Percentiles rank a stretch among this genome's conserved stretches.
phyloP scores from a whole-genome alignment of 2,113 vertebrate genomes.

The Falco punctatus region DNA sequence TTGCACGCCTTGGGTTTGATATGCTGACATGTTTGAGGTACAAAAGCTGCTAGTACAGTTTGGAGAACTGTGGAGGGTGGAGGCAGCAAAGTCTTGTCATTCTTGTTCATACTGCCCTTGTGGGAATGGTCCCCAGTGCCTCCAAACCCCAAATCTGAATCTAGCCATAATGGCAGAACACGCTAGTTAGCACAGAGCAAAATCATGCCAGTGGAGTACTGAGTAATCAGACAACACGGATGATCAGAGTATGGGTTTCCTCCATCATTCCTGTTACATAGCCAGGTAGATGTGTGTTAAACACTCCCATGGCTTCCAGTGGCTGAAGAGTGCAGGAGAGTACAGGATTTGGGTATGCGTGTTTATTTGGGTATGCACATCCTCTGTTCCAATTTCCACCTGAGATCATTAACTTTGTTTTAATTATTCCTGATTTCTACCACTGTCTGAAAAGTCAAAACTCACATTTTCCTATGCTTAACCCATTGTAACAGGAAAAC shows the following conservation, averaged over 20 bases:
- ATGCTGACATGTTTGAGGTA: not conserved
- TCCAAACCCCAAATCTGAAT: not conserved
- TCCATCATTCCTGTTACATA: accelerated
- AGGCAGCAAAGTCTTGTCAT: not conserved
- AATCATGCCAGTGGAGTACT: not conserved
- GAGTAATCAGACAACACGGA: not conserved
- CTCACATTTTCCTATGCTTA: not conserved
- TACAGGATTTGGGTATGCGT: accelerated
- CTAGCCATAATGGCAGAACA: not conserved
- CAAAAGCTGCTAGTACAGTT: not conserved
- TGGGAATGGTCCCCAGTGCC: not conserved
- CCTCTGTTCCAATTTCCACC: not conserved
- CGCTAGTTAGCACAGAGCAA: not conserved
- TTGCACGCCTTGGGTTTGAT: not conserved
- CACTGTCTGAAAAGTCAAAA: not conserved
- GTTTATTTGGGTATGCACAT: not conserved
- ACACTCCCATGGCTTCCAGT: not conserved
- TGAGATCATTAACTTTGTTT: not conserved
- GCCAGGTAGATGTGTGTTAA: not conserved
- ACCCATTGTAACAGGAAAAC: not conserved
- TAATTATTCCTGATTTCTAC: not conserved
- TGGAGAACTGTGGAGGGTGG: not conserved
- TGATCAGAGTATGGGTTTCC: not conserved
- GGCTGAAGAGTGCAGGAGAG: not conserved
- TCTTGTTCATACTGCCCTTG: not conserved